Conservation (phyloP, 2,113 vertebrate species). For the Hemichromis elongatus region DNA sequence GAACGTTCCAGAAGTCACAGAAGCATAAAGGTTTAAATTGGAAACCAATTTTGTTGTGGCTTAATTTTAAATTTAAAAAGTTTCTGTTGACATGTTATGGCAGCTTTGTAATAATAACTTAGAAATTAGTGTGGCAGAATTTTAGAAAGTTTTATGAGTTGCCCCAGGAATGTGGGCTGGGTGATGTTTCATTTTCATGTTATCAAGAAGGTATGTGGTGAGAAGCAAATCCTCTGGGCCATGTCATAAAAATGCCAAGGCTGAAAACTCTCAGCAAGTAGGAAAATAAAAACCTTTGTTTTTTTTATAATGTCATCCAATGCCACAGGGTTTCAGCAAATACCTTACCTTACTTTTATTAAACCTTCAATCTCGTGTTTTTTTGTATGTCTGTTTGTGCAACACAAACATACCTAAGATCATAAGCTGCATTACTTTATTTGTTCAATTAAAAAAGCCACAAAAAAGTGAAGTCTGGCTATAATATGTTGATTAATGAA, state of each 20-base stretch:
- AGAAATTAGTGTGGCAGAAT: neutral
- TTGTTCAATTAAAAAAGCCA: neutral
- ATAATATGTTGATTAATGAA: neutral
- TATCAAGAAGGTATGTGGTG: neutral
- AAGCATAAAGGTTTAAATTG: neutral
- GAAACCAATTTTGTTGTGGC: neutral
- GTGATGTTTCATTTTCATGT: conserved; percentile 6
- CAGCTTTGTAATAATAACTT: neutral
- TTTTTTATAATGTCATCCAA: neutral
- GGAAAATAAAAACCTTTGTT: conserved; percentile 3
- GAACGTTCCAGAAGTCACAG: neutral
- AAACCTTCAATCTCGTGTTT: neutral
- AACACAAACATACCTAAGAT: neutral
- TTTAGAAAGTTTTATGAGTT: neutral
- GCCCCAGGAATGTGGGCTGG: neutral
- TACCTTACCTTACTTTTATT: neutral
- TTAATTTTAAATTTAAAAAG: neutral
- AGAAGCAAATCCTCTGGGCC: conserved; percentile 7
- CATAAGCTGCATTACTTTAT: neutral
- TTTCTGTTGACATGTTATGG: neutral
- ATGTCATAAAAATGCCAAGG: conserved; percentile 37
- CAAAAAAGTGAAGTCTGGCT: neutral
- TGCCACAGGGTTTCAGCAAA: conserved; percentile 15
- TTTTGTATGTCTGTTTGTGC: neutral
- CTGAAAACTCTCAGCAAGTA: neutral